A percentile compares a stretch with the other conserved stretches of the same genome.
phyloP scores from a whole-genome alignment of 1,140 invertebrate genomes.

The Conus ventricosus region DNA sequence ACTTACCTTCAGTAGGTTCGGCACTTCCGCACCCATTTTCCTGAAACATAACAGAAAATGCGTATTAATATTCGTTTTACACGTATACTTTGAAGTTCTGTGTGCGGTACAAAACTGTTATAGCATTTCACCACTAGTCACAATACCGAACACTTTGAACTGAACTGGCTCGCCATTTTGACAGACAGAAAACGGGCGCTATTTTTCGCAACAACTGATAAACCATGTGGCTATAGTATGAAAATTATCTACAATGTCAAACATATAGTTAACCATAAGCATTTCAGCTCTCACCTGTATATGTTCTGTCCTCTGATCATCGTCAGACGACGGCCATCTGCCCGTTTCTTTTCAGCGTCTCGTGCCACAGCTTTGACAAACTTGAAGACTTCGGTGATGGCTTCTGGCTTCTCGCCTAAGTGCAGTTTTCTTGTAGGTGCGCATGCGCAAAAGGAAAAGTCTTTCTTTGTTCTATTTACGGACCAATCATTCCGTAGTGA shows the following conservation, averaged over 20 bases:
- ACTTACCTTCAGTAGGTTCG: constrained; percentile 28
- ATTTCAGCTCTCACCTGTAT: constrained; percentile 33
- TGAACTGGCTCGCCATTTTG: constrained; percentile 53
- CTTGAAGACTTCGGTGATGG: constrained; percentile 29
- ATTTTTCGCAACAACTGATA: constrained; percentile 29
- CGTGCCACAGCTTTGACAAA: neutral
- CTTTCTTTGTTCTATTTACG: neutral
- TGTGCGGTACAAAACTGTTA: neutral
- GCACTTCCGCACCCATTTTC: constrained; percentile 3
- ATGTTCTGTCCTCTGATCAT: constrained; percentile 19
- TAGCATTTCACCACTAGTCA: neutral
- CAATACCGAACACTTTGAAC: constrained; percentile 35
- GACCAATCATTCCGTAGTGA: neutral
- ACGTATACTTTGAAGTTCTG: too few species aligned
- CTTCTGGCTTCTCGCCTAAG: constrained; percentile 46
- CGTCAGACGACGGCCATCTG: constrained; percentile 32
- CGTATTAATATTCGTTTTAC: neutral
- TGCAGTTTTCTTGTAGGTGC: constrained; percentile 42
- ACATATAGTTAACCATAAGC: neutral
- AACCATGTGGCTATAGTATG: neutral
- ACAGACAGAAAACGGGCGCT: constrained; percentile 42
- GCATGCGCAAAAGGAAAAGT: constrained; percentile 43
- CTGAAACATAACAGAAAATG: constrained; percentile 16
- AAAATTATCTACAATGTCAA: neutral
- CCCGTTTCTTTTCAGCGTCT: constrained; percentile 26